A percentile compares a stretch with the other conserved stretches of the same genome.
These are phyloP conservation scores for Rhysida immarginata DNA, from an alignment of 1,140 invertebrate species.

Conservation along the genomic window DNA sequence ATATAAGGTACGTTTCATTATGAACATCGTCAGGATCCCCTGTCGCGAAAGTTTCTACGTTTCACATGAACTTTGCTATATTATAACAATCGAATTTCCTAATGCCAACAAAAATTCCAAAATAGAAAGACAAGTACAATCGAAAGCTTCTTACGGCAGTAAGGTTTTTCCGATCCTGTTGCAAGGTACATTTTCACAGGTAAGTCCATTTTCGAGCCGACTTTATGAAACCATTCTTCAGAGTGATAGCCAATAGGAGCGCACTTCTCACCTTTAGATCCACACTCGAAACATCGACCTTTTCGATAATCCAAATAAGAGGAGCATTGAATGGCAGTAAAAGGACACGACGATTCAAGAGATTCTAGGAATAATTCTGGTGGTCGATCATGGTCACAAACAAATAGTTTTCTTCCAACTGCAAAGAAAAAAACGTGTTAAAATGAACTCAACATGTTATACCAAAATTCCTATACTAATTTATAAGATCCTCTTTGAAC, in stretches of 20 bases:
- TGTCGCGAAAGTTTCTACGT: too few relatives aligned
- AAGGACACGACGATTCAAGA: conserved; percentile 53
- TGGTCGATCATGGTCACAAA: conserved; percentile 70
- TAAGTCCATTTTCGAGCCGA: too few relatives aligned
- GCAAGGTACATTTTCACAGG: conserved; percentile 46
- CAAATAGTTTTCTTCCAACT: conserved; percentile 55
- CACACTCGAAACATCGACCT: conserved; percentile 54
- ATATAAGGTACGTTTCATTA: too few relatives aligned
- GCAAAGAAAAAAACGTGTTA: conserved; percentile 11
- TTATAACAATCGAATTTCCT: too few relatives aligned
- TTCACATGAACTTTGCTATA: too few relatives aligned
- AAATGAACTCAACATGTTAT: too few relatives aligned
- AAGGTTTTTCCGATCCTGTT: conserved; percentile 47
- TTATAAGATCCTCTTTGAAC: too few relatives aligned
- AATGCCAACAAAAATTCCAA: too few relatives aligned
- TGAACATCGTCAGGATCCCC: too few relatives aligned
- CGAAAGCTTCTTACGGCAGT: conserved; percentile 68
- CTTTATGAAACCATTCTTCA: background rate
- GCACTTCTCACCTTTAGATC: conserved; percentile 41
- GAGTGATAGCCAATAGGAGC: conserved; percentile 24
- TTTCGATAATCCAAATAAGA: conserved; percentile 57
- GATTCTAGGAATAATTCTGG: conserved; percentile 75
- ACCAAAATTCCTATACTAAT: too few relatives aligned
- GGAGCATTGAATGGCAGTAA: conserved; percentile 54
- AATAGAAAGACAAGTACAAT: too few relatives aligned